phyloP scores from a whole-genome alignment of 2,888 invertebrate genomes.

The Amiota minor region DNA sequence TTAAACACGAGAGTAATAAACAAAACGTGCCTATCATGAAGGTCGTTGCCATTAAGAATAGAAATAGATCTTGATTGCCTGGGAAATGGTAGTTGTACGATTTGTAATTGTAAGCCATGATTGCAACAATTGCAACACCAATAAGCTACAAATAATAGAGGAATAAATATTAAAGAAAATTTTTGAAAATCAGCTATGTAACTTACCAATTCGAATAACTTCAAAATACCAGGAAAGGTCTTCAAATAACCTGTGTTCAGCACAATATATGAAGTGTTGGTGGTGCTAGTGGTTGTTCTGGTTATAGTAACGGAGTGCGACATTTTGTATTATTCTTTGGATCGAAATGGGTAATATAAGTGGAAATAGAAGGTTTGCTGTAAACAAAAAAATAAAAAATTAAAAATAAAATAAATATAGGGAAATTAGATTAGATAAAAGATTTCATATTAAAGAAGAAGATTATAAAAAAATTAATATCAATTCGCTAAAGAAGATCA shows the following conservation, averaged over 20 bases:
- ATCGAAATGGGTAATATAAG: too few species aligned
- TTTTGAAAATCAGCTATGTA: not conserved
- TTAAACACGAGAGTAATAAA: slow-evolving; percentile 82
- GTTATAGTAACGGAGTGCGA: slow-evolving; percentile 92
- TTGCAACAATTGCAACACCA: slow-evolving; percentile 83
- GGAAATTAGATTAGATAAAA: too few species aligned
- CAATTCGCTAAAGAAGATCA: too few species aligned
- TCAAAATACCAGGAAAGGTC: slow-evolving; percentile 85
- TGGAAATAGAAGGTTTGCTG: too few species aligned
- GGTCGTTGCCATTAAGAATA: slow-evolving; percentile 82
- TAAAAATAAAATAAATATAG: too few species aligned
- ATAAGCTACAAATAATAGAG: slow-evolving; percentile 77
- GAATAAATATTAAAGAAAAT: not conserved
- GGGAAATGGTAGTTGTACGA: slow-evolving; percentile 54
- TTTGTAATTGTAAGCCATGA: slow-evolving; percentile 78
- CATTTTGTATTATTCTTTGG: slow-evolving; percentile 76
- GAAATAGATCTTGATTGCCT: slow-evolving; percentile 78
- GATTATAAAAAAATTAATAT: too few species aligned
- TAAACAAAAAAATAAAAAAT: too few species aligned
- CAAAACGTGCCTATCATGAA: slow-evolving; percentile 87
- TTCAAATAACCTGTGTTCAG: slow-evolving; percentile 88
- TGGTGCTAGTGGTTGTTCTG: slow-evolving; percentile 86
- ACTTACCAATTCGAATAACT: slow-evolving; percentile 85
- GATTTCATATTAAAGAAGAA: too few species aligned
- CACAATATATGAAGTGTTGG: slow-evolving; percentile 83